Percentiles rank a stretch among this genome's conserved stretches.
Conservation (phyloP, 2,888 invertebrate genomes). For the Steinernema hermaphroditum region DNA sequence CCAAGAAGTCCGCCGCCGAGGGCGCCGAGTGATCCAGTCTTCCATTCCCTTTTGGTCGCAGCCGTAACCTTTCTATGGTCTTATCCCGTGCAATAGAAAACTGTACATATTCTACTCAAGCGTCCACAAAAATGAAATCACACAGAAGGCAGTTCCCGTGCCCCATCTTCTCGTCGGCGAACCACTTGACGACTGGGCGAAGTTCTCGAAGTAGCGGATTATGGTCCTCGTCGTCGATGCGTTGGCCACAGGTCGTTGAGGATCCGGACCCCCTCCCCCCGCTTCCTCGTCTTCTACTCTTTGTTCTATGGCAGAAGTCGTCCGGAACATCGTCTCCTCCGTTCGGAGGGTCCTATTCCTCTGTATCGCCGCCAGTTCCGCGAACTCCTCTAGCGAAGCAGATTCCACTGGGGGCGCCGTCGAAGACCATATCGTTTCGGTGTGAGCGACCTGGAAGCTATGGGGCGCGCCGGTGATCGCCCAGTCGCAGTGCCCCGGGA, state of each 20-base stretch:
- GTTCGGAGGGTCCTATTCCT: conserved; percentile 8
- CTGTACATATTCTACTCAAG: neutral
- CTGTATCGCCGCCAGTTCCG: neutral
- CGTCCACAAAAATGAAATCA: neutral
- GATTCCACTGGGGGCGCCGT: neutral
- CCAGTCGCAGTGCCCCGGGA: conserved; percentile 27
- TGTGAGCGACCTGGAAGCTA: neutral
- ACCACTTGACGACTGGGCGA: neutral
- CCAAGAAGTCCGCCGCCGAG: conserved; percentile 55
- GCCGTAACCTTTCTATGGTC: neutral
- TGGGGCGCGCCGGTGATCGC: conserved; percentile 16
- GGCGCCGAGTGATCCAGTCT: neutral
- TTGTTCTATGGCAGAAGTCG: neutral
- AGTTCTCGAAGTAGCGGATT: conserved; percentile 2
- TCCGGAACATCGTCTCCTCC: neutral
- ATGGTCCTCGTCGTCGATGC: neutral
- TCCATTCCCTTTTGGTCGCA: neutral
- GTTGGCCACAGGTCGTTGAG: neutral
- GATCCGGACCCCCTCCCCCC: neutral
- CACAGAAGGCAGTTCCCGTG: neutral
- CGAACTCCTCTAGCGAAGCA: neutral
- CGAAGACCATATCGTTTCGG: neutral
- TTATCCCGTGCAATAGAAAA: neutral
- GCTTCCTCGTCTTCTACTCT: neutral
- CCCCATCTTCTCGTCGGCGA: neutral